Percentiles rank a stretch among this genome's conserved stretches.
These are phyloP conservation scores for Dusona sp. DNA, from an alignment of 2,888 invertebrate genomes.

Conservation along the genomic window DNA sequence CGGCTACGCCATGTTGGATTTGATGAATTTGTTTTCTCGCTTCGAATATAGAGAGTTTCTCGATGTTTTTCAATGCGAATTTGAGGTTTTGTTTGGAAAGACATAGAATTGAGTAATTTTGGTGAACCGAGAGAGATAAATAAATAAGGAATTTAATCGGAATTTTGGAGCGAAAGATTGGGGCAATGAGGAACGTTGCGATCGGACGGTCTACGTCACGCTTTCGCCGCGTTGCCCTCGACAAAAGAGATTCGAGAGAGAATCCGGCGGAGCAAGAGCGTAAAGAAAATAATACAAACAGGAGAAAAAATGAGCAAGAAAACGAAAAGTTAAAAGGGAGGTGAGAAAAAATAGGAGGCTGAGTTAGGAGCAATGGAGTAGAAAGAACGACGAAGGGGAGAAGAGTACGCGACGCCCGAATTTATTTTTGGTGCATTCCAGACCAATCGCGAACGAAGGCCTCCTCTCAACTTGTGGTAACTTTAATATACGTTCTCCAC, in stretches of 20 bases:
- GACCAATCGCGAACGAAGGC: conserved; percentile 64
- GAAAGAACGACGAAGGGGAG: conserved; percentile 48
- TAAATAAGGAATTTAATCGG: conserved; percentile 12
- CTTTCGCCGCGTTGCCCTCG: conserved; percentile 70
- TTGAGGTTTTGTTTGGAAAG: background rate
- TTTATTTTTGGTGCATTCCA: conserved; percentile 82
- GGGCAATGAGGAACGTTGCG: conserved; percentile 30
- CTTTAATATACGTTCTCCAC: background rate
- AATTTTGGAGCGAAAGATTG: conserved; percentile 27
- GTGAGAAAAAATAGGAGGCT: conserved; percentile 31
- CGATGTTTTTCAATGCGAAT: background rate
- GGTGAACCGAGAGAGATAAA: conserved; percentile 33
- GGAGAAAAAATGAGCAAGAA: conserved; percentile 25
- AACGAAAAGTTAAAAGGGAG: conserved; percentile 21
- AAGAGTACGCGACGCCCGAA: conserved; percentile 70
- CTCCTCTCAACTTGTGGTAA: conserved; percentile 25
- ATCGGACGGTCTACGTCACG: conserved; percentile 67
- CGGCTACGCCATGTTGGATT: background rate
- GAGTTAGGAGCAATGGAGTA: conserved; percentile 26
- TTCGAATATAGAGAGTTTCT: background rate
- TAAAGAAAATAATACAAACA: conserved; percentile 8
- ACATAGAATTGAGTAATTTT: background rate
- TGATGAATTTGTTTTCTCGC: background rate
- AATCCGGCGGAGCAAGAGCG: conserved; percentile 31
- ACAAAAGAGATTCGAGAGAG: conserved; percentile 66